These are phyloP conservation scores for Apis dorsata DNA, from an alignment of 1,140 invertebrate genomes.

Conservation along the genomic window DNA sequence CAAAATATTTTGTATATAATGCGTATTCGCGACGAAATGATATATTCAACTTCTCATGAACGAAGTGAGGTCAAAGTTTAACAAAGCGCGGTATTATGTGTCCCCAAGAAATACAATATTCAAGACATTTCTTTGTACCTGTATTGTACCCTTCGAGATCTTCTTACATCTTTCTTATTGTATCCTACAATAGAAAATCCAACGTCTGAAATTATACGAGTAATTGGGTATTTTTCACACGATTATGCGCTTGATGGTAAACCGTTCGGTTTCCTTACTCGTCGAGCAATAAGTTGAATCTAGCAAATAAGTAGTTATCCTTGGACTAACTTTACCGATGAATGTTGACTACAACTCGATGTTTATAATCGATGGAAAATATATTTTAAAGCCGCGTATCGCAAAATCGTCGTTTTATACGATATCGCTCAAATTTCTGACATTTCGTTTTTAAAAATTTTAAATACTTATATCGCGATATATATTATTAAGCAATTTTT, in stretches of 20 bases:
- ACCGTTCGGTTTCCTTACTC: background rate
- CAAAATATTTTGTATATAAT: background rate
- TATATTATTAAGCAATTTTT: too few species aligned
- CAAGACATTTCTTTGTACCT: background rate
- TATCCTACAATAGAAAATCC: too few species aligned
- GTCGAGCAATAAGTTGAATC: background rate
- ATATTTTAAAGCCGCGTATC: background rate
- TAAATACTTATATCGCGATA: too few species aligned
- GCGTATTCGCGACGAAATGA: too few species aligned
- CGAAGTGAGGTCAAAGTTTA: background rate
- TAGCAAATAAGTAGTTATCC: constrained; percentile 16
- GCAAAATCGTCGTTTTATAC: background rate
- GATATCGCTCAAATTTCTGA: too few species aligned
- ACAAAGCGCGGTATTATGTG: background rate
- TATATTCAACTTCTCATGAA: background rate
- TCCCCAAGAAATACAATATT: background rate
- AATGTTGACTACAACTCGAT: background rate
- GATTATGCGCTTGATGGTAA: background rate
- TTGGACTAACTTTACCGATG: constrained; percentile 16
- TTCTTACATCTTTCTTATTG: too few species aligned
- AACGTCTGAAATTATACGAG: too few species aligned
- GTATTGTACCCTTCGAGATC: too few species aligned
- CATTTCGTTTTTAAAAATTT: too few species aligned
- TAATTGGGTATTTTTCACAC: too few species aligned
- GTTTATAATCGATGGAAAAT: background rate